These are phyloP conservation scores for Kuschelorhynchus macadamiae DNA, from an alignment of 2,888 invertebrate genomes.

Conservation along the genomic window DNA sequence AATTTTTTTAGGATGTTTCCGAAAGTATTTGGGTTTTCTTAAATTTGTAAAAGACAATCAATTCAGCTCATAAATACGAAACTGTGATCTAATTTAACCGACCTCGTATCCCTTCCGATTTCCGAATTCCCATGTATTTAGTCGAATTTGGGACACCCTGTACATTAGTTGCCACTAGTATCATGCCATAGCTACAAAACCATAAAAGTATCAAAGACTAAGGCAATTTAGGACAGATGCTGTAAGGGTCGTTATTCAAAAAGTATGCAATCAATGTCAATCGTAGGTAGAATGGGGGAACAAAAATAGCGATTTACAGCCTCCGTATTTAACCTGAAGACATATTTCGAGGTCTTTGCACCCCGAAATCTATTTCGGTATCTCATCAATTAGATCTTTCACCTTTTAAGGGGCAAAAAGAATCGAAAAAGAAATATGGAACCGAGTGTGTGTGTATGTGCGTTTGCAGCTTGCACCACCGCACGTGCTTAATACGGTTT, in stretches of 20 bases:
- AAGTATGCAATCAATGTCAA: constrained; percentile 5
- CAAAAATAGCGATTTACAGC: constrained; percentile 9
- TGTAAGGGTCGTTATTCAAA: constrained; percentile 5
- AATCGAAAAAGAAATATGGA: constrained; percentile 27
- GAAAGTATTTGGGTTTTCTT: too few relatives aligned
- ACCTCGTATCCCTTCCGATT: too few relatives aligned
- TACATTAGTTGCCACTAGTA: too few relatives aligned
- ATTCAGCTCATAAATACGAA: too few relatives aligned
- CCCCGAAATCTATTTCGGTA: constrained; percentile 39
- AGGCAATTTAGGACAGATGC: neutral
- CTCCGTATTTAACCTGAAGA: neutral
- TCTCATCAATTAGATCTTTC: constrained; percentile 44
- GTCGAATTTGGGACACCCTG: too few relatives aligned
- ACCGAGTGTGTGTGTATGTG: constrained; percentile 21
- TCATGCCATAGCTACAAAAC: too few relatives aligned
- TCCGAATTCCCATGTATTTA: too few relatives aligned
- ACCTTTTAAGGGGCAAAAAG: constrained; percentile 38
- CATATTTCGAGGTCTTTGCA: constrained; percentile 33
- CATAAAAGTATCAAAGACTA: too few relatives aligned
- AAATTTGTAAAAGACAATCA: too few relatives aligned
- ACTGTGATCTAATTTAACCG: too few relatives aligned
- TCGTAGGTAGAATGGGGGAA: neutral
- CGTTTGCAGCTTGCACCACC: constrained; percentile 39
- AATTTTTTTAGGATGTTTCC: too few relatives aligned
- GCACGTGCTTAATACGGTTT: constrained; percentile 39